A percentile compares a stretch with the other conserved stretches of the same genome.
phyloP scores from a whole-genome alignment of 2,888 invertebrate species.

The Stenotaenia linearis region DNA sequence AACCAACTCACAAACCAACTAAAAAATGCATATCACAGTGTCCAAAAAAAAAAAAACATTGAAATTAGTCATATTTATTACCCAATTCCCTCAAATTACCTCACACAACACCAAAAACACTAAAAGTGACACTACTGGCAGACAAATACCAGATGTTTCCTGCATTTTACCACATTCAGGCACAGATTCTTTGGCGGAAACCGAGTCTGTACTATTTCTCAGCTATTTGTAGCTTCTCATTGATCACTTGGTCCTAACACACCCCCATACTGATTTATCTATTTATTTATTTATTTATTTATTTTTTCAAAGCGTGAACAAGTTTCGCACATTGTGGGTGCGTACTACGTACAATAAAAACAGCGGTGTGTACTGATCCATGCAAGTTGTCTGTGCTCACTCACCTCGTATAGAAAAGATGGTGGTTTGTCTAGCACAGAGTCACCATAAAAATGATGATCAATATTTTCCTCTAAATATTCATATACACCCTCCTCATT shows the following conservation, averaged over 20 bases:
- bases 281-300: not conserved
- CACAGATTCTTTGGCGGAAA: too few relatives aligned
- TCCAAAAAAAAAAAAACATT: not conserved
- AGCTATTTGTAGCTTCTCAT: not conserved
- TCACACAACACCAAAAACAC: not conserved
- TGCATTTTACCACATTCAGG: not conserved
- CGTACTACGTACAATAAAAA: not conserved
- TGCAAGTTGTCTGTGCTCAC: not conserved
- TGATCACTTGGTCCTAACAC: not conserved
- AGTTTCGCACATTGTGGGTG: not conserved
- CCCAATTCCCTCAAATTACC: not conserved
- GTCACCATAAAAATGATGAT: constrained; percentile 5
- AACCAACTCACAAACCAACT: too few relatives aligned
- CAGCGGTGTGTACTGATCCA: not conserved
- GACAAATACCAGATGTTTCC: constrained; percentile 7
- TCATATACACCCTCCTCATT: constrained; percentile 12
- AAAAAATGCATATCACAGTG: too few relatives aligned
- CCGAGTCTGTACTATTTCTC: not conserved
- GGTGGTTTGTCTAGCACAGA: not conserved
- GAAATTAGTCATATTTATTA: too few relatives aligned
- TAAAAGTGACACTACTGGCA: not conserved
- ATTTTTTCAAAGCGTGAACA: not conserved
- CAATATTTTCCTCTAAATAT: not conserved
- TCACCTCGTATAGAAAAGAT: constrained; percentile 22
- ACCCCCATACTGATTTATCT: too few relatives aligned